Conservation (phyloP, 1,140 invertebrate species). For the Paracyclopina nana region DNA sequence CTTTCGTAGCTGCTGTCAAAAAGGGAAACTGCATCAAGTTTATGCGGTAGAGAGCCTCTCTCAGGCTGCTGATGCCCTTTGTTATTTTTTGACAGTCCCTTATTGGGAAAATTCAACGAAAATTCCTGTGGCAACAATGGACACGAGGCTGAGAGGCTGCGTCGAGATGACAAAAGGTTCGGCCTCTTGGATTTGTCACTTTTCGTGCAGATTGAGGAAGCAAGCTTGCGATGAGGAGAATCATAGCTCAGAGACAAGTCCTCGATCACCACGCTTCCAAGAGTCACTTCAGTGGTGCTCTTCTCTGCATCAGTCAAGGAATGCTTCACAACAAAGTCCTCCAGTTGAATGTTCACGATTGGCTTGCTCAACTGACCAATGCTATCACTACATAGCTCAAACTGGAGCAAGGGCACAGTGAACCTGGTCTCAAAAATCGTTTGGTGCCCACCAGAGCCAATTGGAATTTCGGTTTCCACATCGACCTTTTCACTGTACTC, state of each 20-base stretch:
- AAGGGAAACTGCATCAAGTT: no score
- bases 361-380: slow-evolving; percentile 22
- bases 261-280: slow-evolving; percentile 27
- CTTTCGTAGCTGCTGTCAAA: no score
- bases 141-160: slow-evolving; percentile 6
- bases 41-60: no score
- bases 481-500: background rate
- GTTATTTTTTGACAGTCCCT: no score
- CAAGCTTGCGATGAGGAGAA: slow-evolving; percentile 27
- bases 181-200: background rate
- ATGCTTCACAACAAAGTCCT: slow-evolving; percentile 54
- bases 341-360: slow-evolving; percentile 52
- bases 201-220: slow-evolving; percentile 22
- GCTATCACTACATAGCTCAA: slow-evolving; percentile 27
- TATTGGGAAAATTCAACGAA: no score
- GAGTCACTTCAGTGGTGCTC: slow-evolving; percentile 40
- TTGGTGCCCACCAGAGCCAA: background rate
- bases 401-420: slow-evolving; percentile 27
- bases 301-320: slow-evolving; percentile 41
- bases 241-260: slow-evolving; percentile 26
- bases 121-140: background rate
- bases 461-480: background rate
- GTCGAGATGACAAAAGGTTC: background rate
- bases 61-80: no score
- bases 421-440: slow-evolving; percentile 21